phyloP scores from a whole-genome alignment of 2,113 vertebrate genomes.

The Spheniscus mendiculus region DNA sequence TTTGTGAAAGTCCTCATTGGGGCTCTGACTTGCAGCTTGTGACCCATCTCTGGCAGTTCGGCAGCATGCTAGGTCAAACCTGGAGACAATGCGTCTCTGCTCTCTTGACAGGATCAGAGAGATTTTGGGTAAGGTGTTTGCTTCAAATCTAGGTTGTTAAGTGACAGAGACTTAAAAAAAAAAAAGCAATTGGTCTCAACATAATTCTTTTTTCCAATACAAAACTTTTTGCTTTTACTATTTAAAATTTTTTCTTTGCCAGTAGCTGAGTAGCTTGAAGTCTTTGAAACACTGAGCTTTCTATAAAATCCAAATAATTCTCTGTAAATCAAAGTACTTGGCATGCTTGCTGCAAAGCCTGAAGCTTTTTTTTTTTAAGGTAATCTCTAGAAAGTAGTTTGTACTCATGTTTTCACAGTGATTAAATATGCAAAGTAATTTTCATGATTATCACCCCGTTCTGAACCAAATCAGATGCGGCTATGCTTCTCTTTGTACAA shows the following conservation, averaged over 20 bases:
- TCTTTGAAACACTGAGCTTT: conserved; percentile 74
- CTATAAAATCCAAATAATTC: conserved; percentile 77
- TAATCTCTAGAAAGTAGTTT: conserved; percentile 85
- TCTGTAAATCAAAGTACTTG: conserved; percentile 79
- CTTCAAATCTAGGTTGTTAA: not conserved
- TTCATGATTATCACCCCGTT: conserved; percentile 83
- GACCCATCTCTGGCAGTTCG: not conserved
- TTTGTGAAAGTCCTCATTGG: not conserved
- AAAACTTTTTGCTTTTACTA: conserved; percentile 32
- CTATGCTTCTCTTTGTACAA: conserved; percentile 80
- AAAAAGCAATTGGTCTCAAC: not conserved
- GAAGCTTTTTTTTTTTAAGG: conserved; percentile 72
- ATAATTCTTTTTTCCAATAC: not conserved
- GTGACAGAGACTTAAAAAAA: not conserved
- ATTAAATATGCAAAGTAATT: conserved; percentile 91
- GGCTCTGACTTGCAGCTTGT: not conserved
- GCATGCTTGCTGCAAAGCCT: conserved; percentile 77
- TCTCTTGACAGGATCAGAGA: not conserved
- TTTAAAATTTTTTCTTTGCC: conserved; percentile 53
- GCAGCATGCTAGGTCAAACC: not conserved
- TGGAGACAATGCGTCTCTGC: not conserved
- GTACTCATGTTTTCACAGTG: conserved; percentile 80
- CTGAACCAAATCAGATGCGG: conserved; percentile 85
- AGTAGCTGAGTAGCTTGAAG: conserved; percentile 64
- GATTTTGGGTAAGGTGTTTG: not conserved